Conservation (phyloP, 2,888 invertebrate genomes). For the Aspidiotus rigidus region DNA sequence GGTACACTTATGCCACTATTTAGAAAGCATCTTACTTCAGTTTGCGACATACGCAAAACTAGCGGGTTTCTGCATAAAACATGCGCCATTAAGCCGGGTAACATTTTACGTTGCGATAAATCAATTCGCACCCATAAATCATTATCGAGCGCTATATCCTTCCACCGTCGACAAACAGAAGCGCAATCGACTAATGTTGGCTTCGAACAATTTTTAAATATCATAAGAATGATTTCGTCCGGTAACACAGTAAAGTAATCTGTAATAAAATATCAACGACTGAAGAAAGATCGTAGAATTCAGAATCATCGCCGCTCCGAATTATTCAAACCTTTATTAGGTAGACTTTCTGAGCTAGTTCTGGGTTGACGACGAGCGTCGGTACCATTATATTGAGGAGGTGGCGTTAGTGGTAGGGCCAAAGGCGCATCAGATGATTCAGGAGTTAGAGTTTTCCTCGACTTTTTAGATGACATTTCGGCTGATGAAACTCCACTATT, state of each 20-base stretch:
- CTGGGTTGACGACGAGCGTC: too few species aligned
- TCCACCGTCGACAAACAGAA: constrained; percentile 68
- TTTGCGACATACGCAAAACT: constrained; percentile 66
- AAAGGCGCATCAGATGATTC: too few species aligned
- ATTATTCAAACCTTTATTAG: too few species aligned
- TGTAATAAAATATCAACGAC: constrained; percentile 35
- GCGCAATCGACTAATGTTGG: constrained; percentile 60
- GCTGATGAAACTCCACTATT: too few species aligned
- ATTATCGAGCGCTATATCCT: constrained; percentile 69
- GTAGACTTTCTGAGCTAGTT: too few species aligned
- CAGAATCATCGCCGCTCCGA: too few species aligned
- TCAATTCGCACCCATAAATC: constrained; percentile 78
- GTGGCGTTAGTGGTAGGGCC: too few species aligned
- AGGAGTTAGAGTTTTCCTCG: too few species aligned
- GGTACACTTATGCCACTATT: background rate
- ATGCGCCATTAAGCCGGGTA: constrained; percentile 59
- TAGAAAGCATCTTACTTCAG: constrained; percentile 53
- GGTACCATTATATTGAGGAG: too few species aligned
- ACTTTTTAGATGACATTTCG: too few species aligned
- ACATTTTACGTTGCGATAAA: constrained; percentile 59
- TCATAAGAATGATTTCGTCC: constrained; percentile 74
- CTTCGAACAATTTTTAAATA: constrained; percentile 76
- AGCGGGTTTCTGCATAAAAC: constrained; percentile 68
- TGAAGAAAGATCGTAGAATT: background rate
- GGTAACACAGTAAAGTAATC: constrained; percentile 67